These are phyloP conservation scores for Sinelater perroti DNA, from an alignment of 2,888 invertebrate genomes.

Conservation along the genomic window DNA sequence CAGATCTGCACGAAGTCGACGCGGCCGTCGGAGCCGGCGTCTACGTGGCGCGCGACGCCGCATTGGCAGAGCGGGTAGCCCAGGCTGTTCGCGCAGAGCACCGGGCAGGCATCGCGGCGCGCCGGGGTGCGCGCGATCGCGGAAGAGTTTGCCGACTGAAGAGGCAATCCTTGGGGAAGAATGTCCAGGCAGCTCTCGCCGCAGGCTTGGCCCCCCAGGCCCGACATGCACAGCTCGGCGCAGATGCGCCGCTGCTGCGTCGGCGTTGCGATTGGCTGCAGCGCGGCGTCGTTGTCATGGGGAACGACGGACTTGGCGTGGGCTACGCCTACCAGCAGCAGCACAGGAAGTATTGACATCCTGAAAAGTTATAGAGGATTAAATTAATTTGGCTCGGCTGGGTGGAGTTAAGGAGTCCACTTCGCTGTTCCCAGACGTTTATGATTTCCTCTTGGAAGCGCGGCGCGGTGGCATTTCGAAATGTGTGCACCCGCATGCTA, in stretches of 20 bases:
- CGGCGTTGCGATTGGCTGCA: constrained; percentile 55
- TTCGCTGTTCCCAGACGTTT: constrained; percentile 1
- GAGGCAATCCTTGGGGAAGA: constrained; percentile 62
- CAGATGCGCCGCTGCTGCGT: constrained; percentile 57
- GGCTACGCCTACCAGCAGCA: constrained; percentile 50
- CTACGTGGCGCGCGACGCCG: constrained; percentile 29
- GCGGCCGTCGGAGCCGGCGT: constrained; percentile 43
- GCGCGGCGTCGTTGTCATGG: constrained; percentile 49
- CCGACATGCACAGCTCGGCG: constrained; percentile 58
- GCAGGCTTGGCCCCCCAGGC: constrained; percentile 66
- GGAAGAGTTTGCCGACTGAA: constrained; percentile 44
- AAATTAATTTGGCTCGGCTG: constrained; percentile 23
- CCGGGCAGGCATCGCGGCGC: constrained; percentile 66
- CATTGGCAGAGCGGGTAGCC: constrained; percentile 68
- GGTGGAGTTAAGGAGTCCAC: constrained; percentile 17
- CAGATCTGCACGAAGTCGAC: constrained; percentile 64
- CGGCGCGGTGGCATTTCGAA: no score
- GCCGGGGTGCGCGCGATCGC: constrained; percentile 57
- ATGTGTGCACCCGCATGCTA: no score
- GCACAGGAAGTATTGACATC: constrained; percentile 54
- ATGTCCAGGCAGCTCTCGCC: constrained; percentile 64
- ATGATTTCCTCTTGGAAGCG: no score
- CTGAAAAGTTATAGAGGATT: constrained; percentile 48
- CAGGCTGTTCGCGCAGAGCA: constrained; percentile 68
- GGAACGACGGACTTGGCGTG: constrained; percentile 43